These are phyloP conservation scores for Pterocles gutturalis DNA, from an alignment of 2,113 vertebrate species.

Conservation along the genomic window DNA sequence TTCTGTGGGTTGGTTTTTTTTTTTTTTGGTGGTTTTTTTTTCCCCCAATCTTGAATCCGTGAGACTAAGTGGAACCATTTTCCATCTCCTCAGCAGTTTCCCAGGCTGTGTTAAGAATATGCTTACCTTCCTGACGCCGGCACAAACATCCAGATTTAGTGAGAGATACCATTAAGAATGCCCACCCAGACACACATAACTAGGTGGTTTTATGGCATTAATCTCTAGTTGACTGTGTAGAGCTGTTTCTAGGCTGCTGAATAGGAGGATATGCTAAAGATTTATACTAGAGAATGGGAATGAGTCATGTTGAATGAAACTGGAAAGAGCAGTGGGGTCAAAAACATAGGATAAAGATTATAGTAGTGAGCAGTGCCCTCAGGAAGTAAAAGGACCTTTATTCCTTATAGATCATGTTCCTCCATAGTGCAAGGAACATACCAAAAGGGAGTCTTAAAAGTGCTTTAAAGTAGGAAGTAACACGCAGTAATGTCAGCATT, in stretches of 20 bases:
- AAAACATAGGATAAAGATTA: background rate
- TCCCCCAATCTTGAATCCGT: background rate
- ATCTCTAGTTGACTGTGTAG: background rate
- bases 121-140: background rate
- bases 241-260: conserved; percentile 4
- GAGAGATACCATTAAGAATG: background rate
- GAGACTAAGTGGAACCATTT: background rate
- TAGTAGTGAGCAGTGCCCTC: background rate
- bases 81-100: conserved; percentile 31
- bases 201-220: background rate
- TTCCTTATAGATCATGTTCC: background rate
- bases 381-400: background rate
- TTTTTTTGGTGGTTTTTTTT: background rate
- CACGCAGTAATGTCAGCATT: background rate
- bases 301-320: background rate
- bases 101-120: background rate
- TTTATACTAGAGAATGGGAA: background rate
- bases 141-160: background rate
- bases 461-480: background rate
- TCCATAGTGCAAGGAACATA: background rate
- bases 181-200: background rate
- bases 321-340: background rate
- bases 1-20: fast-evolving
- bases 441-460: background rate
- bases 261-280: background rate